phyloP scores from a whole-genome alignment of 2,888 invertebrate species.

The Tetropium fuscum region DNA sequence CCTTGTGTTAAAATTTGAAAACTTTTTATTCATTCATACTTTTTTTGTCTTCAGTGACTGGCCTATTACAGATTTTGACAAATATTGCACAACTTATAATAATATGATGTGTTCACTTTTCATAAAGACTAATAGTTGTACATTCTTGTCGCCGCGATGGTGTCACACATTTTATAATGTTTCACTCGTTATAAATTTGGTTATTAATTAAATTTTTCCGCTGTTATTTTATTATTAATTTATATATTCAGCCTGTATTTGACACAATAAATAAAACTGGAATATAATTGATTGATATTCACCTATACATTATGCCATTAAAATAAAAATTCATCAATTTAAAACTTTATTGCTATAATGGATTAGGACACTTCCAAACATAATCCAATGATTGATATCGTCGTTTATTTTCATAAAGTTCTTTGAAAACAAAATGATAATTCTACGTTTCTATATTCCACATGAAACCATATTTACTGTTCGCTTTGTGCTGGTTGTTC shows the following conservation, averaged over 20 bases:
- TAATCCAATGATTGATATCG: constrained; percentile 44
- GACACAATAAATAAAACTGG: constrained; percentile 39
- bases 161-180: too few species aligned
- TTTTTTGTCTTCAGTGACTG: too few species aligned
- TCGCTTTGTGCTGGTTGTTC: too few species aligned
- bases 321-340: constrained; percentile 48
- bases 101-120: too few species aligned
- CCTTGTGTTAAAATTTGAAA: too few species aligned
- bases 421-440: constrained; percentile 17
- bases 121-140: too few species aligned
- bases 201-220: constrained; percentile 23
- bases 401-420: constrained; percentile 38
- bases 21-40: too few species aligned
- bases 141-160: too few species aligned
- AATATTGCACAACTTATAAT: too few species aligned
- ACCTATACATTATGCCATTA: constrained; percentile 38
- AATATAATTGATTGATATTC: constrained; percentile 43
- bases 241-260: constrained; percentile 39
- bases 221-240: constrained; percentile 41
- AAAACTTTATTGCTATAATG: constrained; percentile 43
- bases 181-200: too few species aligned
- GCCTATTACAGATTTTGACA: too few species aligned
- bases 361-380: constrained; percentile 41
- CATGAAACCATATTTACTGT: too few species aligned
- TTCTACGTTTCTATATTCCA: constrained; percentile 12